These are phyloP conservation scores for Nomada goodeniana DNA, from an alignment of 2,888 invertebrate genomes.

Conservation along the genomic window DNA sequence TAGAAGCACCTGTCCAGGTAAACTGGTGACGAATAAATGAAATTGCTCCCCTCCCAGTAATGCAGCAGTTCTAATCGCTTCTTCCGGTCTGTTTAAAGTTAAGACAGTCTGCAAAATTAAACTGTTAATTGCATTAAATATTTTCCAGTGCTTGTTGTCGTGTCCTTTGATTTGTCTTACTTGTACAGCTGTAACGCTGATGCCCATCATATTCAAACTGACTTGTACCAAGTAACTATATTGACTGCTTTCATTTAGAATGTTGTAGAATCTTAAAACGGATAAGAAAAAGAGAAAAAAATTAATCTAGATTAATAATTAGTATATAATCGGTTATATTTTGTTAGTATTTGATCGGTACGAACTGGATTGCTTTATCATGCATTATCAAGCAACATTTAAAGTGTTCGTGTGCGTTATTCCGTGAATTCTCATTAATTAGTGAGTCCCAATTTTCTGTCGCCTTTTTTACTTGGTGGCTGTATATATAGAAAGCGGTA, in stretches of 20 bases:
- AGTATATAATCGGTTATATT: not conserved
- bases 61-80: not conserved
- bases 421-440: not conserved
- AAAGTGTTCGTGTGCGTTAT: not conserved
- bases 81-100: not conserved
- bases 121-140: not conserved
- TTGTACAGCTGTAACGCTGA: slow-evolving; percentile 23
- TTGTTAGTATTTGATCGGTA: slow-evolving; percentile 2
- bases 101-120: not conserved
- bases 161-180: not conserved
- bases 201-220: slow-evolving; percentile 7
- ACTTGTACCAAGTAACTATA: slow-evolving; percentile 3
- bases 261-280: slow-evolving; percentile 12
- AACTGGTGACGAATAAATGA: slow-evolving; percentile 20
- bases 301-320: not conserved
- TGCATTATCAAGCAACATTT: slow-evolving; percentile 8
- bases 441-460: not conserved
- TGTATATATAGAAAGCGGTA: not conserved
- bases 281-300: not conserved
- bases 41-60: slow-evolving; percentile 10
- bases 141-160: not conserved
- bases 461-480: not conserved
- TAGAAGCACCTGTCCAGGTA: slow-evolving; percentile 16
- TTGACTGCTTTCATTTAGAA: not conserved
- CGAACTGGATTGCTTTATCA: slow-evolving; percentile 36